Evolutionary conservation across 2,888 invertebrate genomes (phyloP).

Genomic region (Cyclophora albipunctata): DNA sequence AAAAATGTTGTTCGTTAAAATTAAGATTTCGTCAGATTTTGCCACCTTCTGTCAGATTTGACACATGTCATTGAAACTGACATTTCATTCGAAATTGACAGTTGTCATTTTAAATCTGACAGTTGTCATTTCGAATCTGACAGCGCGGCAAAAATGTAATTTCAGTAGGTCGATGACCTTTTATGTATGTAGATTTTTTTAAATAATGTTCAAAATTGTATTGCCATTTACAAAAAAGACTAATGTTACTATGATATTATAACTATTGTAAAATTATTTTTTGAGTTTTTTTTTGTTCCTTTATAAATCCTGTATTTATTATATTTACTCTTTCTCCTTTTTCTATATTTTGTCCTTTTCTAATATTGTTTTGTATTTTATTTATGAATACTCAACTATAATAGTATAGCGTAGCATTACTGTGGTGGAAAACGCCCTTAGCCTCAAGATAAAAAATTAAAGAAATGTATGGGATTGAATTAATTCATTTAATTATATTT

Average conservation of each 20-base stretch:
- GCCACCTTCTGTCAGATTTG: background rate
- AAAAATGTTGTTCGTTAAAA: too few species aligned
- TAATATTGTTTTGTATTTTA: too few species aligned
- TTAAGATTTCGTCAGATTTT: background rate
- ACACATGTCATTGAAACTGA: background rate
- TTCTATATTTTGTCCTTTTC: too few species aligned
- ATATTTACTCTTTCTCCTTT: too few species aligned
- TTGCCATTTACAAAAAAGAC: constrained; percentile 71
- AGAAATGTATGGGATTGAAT: too few species aligned
- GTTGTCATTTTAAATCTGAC: constrained; percentile 12
- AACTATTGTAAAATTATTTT: constrained; percentile 41
- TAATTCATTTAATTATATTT: too few species aligned
- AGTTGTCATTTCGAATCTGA: constrained; percentile 1
- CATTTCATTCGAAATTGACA: background rate
- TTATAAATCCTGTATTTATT: constrained; percentile 1
- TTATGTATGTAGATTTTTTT: constrained; percentile 30
- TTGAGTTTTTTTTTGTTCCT: constrained; percentile 26
- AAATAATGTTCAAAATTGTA: constrained; percentile 69
- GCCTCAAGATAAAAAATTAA: too few species aligned
- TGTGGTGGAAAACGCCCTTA: too few species aligned
- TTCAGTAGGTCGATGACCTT: constrained; percentile 19
- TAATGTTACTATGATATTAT: constrained; percentile 45
- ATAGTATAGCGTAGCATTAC: too few species aligned
- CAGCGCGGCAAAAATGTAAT: constrained; percentile 13
- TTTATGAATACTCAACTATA: too few species aligned